Evolutionary conservation across 2,888 invertebrate genomes (phyloP).

Genomic region (Dicranocentrus wangi): DNA sequence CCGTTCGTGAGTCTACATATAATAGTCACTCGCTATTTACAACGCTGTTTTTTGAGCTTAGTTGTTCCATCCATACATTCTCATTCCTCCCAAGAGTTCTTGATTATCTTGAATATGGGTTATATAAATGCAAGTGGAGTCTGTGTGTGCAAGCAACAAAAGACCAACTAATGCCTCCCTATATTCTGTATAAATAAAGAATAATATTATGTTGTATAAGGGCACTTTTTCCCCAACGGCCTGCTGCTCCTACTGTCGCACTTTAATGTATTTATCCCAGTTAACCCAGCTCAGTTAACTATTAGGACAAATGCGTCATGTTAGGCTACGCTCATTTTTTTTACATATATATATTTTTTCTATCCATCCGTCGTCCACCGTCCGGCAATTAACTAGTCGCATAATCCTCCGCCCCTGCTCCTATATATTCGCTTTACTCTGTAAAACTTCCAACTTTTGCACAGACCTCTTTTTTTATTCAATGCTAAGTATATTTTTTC

Average conservation of each 20-base stretch:
- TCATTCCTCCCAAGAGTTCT: conserved; percentile 14
- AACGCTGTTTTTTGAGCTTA: neutral
- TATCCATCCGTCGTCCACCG: neutral
- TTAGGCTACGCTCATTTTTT: no score
- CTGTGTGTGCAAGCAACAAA: conserved; percentile 3
- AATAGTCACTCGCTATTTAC: no score
- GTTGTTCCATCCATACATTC: conserved; percentile 19
- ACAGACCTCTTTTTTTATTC: no score
- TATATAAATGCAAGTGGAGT: conserved; percentile 34
- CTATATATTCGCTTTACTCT: neutral
- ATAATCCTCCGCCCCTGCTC: neutral
- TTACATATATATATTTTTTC: conserved; percentile 4
- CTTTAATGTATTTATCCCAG: conserved; percentile 33
- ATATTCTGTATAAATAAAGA: neutral
- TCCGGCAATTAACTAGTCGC: conserved; percentile 9
- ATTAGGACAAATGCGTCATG: conserved; percentile 15
- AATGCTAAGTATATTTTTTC: no score
- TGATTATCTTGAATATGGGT: conserved; percentile 31
- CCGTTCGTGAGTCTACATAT: conserved; percentile 42
- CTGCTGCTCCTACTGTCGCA: neutral
- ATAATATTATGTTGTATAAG: no score
- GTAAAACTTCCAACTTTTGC: no score
- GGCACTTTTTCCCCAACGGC: conserved; percentile 12
- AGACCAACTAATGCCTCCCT: neutral
- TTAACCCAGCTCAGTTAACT: conserved; percentile 21